phyloP scores from a whole-genome alignment of 2,797 vertebrate genomes.

The Thunnus albacares region DNA sequence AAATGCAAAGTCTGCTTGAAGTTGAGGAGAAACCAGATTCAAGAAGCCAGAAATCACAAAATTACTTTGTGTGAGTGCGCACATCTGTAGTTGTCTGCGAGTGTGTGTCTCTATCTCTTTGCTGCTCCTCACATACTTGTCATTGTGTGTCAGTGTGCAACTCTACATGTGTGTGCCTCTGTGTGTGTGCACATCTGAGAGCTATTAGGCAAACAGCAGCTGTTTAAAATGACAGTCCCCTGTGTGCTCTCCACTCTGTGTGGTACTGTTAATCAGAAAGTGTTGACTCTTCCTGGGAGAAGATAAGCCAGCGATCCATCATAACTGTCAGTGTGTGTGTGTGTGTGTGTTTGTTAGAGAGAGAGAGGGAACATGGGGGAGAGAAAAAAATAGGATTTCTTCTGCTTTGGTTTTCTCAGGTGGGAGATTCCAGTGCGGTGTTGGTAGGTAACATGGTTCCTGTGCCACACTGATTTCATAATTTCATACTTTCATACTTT shows the following conservation, averaged over 20 bases:
- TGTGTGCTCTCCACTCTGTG: conserved; percentile 46
- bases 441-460: not conserved
- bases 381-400: not conserved
- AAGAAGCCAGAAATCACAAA: conserved; percentile 4
- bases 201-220: conserved; percentile 64
- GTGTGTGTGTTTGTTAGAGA: not conserved
- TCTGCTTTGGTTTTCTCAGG: not conserved
- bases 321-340: conserved; percentile 38
- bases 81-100: not conserved
- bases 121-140: not conserved
- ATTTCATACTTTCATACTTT: not conserved
- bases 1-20: conserved; percentile 6
- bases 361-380: not conserved
- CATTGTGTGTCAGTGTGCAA: not conserved
- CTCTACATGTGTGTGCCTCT: conserved; percentile 8
- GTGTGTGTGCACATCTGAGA: conserved; percentile 33
- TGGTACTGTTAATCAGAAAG: conserved; percentile 69
- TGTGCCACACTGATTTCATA: not conserved
- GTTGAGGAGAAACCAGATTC: not conserved
- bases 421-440: not conserved
- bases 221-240: conserved; percentile 61
- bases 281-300: conserved; percentile 63
- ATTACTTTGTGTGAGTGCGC: not conserved
- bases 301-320: conserved; percentile 57
- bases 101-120: not conserved